Percentiles rank a stretch among this genome's conserved stretches.
These are phyloP conservation scores for Tiaroga cobitis DNA, from an alignment of 2,797 vertebrate species.

Conservation along the genomic window DNA sequence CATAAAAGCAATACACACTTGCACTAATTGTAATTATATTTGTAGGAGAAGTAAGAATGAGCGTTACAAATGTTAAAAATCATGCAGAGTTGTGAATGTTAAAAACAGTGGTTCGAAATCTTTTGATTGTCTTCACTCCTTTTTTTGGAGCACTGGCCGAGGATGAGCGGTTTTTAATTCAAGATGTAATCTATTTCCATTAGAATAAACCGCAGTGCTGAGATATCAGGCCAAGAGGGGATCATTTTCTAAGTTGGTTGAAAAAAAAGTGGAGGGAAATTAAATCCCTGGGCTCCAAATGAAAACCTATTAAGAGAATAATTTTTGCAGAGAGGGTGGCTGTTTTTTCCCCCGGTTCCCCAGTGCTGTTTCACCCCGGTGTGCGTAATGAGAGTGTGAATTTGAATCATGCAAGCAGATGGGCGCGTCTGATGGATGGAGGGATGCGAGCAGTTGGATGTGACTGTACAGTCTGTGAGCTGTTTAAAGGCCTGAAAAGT, in stretches of 20 bases:
- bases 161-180: slow-evolving; percentile 68
- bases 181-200: slow-evolving; percentile 72
- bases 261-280: slow-evolving; percentile 59
- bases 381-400: slow-evolving; percentile 60
- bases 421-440: slow-evolving; percentile 54
- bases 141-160: slow-evolving; percentile 59
- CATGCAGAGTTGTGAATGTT: slow-evolving; percentile 56
- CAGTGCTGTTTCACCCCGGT: slow-evolving; percentile 6
- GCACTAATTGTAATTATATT: slow-evolving; percentile 52
- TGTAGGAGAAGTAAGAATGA: slow-evolving; percentile 35
- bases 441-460: slow-evolving; percentile 34
- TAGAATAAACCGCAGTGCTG: slow-evolving; percentile 67
- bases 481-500: slow-evolving; percentile 59
- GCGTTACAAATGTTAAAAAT: slow-evolving; percentile 47
- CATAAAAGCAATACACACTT: background rate
- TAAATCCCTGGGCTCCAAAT: slow-evolving; percentile 64
- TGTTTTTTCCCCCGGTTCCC: slow-evolving; percentile 43
- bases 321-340: slow-evolving; percentile 52
- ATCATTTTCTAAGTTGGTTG: slow-evolving; percentile 63
- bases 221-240: slow-evolving; percentile 60
- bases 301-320: slow-evolving; percentile 66
- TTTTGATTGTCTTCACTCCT: slow-evolving; percentile 63
- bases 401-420: slow-evolving; percentile 60
- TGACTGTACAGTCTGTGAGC: slow-evolving; percentile 52
- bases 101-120: slow-evolving; percentile 52